Percentiles rank a stretch among this genome's conserved stretches.
Conservation (phyloP, 2,888 invertebrate species). For the Muschampia plurimacula region DNA sequence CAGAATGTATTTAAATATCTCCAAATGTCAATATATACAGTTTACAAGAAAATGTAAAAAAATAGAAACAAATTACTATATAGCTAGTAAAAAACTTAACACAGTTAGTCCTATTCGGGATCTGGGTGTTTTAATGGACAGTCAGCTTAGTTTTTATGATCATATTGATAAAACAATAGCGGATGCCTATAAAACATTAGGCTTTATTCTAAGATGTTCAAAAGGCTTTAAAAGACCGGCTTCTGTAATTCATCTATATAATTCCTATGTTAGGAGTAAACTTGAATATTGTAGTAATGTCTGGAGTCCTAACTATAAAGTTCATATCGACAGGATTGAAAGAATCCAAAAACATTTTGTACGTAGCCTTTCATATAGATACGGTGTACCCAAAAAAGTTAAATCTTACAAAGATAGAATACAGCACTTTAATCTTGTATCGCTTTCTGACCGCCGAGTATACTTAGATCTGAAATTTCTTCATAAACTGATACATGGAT, state of each 20-base stretch:
- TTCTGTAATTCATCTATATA: background rate
- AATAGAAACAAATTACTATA: background rate
- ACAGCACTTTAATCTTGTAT: background rate
- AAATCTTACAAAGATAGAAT: background rate
- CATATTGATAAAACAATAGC: background rate
- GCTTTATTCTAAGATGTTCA: slow-evolving; percentile 6
- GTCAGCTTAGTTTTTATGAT: background rate
- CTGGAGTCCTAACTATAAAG: background rate
- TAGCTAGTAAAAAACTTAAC: background rate
- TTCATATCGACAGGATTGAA: background rate
- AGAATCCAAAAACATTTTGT: background rate
- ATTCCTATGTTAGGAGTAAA: background rate
- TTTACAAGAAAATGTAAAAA: slow-evolving; percentile 40
- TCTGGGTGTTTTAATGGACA: background rate
- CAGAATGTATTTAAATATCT: slow-evolving; percentile 33
- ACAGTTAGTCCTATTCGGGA: background rate
- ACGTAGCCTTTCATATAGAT: background rate
- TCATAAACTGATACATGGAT: background rate
- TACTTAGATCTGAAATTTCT: background rate
- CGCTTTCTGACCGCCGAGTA: background rate
- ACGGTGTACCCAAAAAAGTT: background rate
- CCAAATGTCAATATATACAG: slow-evolving; percentile 42
- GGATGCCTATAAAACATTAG: background rate
- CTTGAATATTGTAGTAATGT: slow-evolving; percentile 1
- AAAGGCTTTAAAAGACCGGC: background rate